phyloP scores from a whole-genome alignment of 1,140 invertebrate genomes.

The Saccostrea cuccullata region DNA sequence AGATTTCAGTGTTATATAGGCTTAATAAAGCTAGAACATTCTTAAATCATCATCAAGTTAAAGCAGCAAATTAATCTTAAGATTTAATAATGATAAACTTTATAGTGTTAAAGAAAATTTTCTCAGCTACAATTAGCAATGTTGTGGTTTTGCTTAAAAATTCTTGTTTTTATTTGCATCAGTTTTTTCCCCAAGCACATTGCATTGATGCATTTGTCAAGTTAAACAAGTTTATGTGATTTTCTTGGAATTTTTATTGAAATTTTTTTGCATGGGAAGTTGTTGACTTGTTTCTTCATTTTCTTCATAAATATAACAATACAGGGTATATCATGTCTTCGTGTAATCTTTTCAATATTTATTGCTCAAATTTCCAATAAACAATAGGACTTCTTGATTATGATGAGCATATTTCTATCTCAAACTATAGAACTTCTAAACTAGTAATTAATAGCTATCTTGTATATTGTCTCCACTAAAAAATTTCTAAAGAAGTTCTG shows the following conservation, averaged over 20 bases:
- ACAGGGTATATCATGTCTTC: too few relatives aligned
- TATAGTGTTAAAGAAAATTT: background rate
- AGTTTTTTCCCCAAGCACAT: background rate
- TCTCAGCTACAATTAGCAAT: background rate
- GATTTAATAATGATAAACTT: background rate
- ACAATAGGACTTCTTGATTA: too few relatives aligned
- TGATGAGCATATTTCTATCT: too few relatives aligned
- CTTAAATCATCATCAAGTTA: background rate
- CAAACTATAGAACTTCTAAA: too few relatives aligned
- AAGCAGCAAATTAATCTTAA: background rate
- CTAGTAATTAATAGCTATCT: too few relatives aligned
- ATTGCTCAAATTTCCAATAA: too few relatives aligned
- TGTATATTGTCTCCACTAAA: too few relatives aligned
- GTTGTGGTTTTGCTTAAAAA: background rate
- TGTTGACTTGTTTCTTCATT: background rate
- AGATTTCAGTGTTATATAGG: background rate
- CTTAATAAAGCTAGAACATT: background rate
- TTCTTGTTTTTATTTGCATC: constrained; percentile 14
- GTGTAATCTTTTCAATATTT: too few relatives aligned
- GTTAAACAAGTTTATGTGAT: background rate
- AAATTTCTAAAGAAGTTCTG: too few relatives aligned
- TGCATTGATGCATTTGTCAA: constrained; percentile 10
- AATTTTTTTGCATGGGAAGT: constrained; percentile 1
- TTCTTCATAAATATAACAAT: background rate
- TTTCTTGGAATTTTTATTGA: background rate